phyloP scores from a whole-genome alignment of 2,113 vertebrate species.

The Maccullochella peelii region DNA sequence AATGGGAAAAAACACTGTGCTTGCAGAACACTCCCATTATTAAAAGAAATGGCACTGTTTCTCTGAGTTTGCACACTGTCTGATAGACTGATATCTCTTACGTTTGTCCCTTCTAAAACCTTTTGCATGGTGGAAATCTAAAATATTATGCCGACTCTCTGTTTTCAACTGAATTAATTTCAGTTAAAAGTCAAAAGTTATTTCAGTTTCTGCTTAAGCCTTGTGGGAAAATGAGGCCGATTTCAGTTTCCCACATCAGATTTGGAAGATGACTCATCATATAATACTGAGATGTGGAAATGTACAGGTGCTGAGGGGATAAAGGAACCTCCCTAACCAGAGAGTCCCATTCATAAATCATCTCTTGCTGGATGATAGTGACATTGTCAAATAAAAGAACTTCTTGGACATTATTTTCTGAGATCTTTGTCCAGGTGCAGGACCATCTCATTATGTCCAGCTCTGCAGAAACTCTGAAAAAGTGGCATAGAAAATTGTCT shows the following conservation, averaged over 20 bases:
- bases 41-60: neutral
- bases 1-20: neutral
- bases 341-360: neutral
- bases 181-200: neutral
- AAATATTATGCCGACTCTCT: neutral
- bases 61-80: neutral
- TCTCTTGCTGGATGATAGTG: neutral
- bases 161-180: conserved; percentile 4
- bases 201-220: conserved; percentile 1
- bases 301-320: conserved; percentile 7
- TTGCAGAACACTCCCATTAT: neutral
- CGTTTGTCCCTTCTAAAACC: neutral
- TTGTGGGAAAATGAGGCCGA: conserved; percentile 3
- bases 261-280: conserved; percentile 32
- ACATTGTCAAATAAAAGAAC: conserved; percentile 8
- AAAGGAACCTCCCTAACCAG: neutral
- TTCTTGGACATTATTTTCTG: neutral
- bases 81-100: neutral
- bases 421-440: conserved; percentile 2
- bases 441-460: neutral
- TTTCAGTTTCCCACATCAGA: conserved; percentile 8
- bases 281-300: conserved; percentile 6
- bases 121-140: conserved; percentile 1
- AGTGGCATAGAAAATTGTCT: neutral
- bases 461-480: neutral